phyloP scores from a whole-genome alignment of 35 echinoderm and acorn worm genomes.

The Lytechinus pictus region DNA sequence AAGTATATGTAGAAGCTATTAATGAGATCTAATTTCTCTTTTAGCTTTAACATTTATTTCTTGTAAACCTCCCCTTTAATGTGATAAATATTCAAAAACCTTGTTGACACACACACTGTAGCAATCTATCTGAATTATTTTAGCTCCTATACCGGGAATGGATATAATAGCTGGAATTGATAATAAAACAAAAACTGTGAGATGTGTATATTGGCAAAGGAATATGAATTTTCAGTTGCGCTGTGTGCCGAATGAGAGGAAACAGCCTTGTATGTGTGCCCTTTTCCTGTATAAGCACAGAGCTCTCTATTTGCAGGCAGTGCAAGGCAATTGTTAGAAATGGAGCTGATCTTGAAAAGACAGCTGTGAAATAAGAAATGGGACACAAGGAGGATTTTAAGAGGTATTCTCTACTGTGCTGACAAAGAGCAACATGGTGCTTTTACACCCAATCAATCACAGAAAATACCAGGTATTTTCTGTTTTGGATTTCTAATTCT shows the following conservation, averaged over 20 bases:
- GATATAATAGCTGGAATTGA: not conserved
- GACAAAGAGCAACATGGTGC: not conserved
- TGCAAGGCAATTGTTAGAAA: conserved; percentile 8
- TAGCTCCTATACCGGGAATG: no score
- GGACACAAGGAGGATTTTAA: conserved; percentile 17
- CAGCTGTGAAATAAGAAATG: conserved; percentile 34
- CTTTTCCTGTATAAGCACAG: not conserved
- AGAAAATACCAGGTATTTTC: no score
- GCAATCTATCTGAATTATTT: no score
- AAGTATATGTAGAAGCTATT: no score
- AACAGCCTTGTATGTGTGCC: conserved; percentile 13
- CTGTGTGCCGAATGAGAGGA: not conserved
- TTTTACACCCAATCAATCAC: no score
- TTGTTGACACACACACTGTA: no score
- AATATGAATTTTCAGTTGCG: not conserved
- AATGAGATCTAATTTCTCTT: no score
- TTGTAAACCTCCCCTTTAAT: no score
- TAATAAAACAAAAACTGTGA: not conserved
- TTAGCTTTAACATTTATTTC: no score
- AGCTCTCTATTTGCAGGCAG: not conserved
- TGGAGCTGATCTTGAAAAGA: conserved; percentile 19
- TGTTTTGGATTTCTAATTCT: no score
- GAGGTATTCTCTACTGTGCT: not conserved
- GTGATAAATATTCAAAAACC: no score
- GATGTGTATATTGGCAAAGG: not conserved